A percentile compares a stretch with the other conserved stretches of the same genome.
Evolutionary conservation across 2,797 vertebrate genomes (phyloP).

Genomic region (Spea hammondii): DNA sequence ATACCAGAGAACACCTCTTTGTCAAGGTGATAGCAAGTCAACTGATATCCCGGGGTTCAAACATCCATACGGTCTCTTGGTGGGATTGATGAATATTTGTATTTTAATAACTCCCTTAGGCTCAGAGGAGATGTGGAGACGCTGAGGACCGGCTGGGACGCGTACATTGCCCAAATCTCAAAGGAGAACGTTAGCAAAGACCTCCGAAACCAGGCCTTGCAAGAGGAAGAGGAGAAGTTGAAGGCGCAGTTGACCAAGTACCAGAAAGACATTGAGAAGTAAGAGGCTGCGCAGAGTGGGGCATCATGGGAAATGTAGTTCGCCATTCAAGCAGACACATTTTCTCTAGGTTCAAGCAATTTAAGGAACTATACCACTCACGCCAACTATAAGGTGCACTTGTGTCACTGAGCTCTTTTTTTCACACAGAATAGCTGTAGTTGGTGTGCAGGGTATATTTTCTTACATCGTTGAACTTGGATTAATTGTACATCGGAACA

Average conservation of each 20-base stretch:
- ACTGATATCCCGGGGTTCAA: too few species aligned
- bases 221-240: constrained; percentile 63
- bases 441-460: too few species aligned
- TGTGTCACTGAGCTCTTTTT: too few species aligned
- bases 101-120: constrained; percentile 55
- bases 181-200: constrained; percentile 71
- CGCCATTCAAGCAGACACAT: too few species aligned
- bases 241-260: constrained; percentile 64
- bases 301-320: too few species aligned
- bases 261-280: constrained; percentile 72
- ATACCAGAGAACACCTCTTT: background rate
- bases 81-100: background rate
- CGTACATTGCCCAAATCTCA: constrained; percentile 67
- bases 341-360: too few species aligned
- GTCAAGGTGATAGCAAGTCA: background rate
- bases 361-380: too few species aligned
- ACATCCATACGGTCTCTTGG: too few species aligned
- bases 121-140: constrained; percentile 64
- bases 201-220: constrained; percentile 65
- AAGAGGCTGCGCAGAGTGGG: constrained; percentile 30
- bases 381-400: too few species aligned
- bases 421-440: too few species aligned
- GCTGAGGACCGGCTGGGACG: constrained; percentile 66
- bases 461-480: too few species aligned
- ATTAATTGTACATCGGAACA: too few species aligned